These are phyloP conservation scores for Lydus trimaculatus DNA, from an alignment of 2,888 invertebrate species.

Conservation along the genomic window DNA sequence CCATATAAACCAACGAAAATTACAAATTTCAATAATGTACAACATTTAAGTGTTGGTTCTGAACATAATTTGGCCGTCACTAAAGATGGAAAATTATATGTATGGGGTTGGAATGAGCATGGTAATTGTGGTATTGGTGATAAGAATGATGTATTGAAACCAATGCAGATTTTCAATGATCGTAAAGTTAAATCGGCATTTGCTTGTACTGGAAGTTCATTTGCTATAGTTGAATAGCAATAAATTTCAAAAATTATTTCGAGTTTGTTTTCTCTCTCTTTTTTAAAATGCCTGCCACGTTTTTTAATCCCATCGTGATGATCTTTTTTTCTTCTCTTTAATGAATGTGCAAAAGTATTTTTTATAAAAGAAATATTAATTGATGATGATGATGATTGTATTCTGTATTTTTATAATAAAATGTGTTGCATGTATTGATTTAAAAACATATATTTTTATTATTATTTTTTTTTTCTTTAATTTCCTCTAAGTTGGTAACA, in stretches of 20 bases:
- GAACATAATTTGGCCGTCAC: conserved; percentile 80
- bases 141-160: conserved; percentile 59
- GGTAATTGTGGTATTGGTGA: conserved; percentile 80
- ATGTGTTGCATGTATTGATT: conserved; percentile 50
- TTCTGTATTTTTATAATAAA: conserved; percentile 60
- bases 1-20: conserved; percentile 61
- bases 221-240: conserved; percentile 61
- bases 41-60: conserved; percentile 74
- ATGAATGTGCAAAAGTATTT: conserved; percentile 52
- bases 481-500: not conserved
- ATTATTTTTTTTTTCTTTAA: conserved; percentile 16
- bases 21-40: conserved; percentile 63
- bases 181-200: conserved; percentile 57
- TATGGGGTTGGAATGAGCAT: conserved; percentile 94
- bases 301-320: conserved; percentile 8
- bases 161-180: conserved; percentile 57
- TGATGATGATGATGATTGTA: conserved; percentile 51
- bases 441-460: conserved; percentile 25
- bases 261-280: conserved; percentile 43
- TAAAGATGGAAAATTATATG: conserved; percentile 70
- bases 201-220: conserved; percentile 64
- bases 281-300: conserved; percentile 22
- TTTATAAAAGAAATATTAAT: conserved; percentile 51
- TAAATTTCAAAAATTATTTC: conserved; percentile 36
- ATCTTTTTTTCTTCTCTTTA: conserved; percentile 18